Conservation (phyloP, 2,113 vertebrate species). For the Falco punctatus region DNA sequence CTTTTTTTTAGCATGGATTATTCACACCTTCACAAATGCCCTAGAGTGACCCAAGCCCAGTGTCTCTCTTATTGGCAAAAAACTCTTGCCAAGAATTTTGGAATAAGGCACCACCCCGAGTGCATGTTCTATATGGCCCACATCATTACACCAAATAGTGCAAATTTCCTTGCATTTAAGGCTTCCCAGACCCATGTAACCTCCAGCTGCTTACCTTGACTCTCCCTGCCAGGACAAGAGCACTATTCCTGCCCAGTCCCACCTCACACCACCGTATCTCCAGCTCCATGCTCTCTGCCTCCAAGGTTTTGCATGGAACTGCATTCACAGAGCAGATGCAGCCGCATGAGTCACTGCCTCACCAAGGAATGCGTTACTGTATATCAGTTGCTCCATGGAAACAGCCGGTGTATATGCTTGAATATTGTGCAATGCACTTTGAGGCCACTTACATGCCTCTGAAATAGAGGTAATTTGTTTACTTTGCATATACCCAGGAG, state of each 20-base stretch:
- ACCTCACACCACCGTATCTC: not conserved
- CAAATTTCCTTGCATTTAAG: not conserved
- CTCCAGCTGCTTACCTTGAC: not conserved
- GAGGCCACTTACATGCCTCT: not conserved
- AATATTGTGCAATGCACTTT: not conserved
- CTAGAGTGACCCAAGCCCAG: not conserved
- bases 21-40: not conserved
- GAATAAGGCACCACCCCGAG: not conserved
- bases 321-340: slow-evolving; percentile 36
- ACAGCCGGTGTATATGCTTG: not conserved
- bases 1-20: not conserved
- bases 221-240: not conserved
- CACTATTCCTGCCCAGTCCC: not conserved
- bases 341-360: not conserved
- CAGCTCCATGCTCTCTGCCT: not conserved
- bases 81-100: not conserved
- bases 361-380: not conserved
- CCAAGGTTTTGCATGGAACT: not conserved
- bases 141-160: not conserved
- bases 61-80: not conserved
- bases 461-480: not conserved
- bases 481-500: not conserved
- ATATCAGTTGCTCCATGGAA: slow-evolving; percentile 26
- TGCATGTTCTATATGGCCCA: not conserved
- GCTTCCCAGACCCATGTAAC: not conserved